Conservation (phyloP, 2,113 vertebrate genomes). For the Crotophaga sulcirostris region DNA sequence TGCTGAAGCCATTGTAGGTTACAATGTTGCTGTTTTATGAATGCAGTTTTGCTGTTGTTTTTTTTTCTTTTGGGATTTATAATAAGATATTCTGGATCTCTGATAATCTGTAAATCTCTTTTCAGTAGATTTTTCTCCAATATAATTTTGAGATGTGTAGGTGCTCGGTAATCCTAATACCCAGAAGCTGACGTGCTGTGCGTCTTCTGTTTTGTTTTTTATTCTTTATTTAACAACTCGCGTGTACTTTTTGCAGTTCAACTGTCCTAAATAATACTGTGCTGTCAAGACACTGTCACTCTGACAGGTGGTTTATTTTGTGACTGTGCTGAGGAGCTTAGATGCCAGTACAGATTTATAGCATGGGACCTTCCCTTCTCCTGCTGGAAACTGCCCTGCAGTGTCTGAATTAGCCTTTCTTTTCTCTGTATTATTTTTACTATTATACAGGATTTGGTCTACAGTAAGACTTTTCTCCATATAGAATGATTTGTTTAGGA, state of each 20-base stretch:
- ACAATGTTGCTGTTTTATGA: not conserved
- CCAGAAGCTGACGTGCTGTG: not conserved
- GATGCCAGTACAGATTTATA: not conserved
- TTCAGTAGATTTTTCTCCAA: not conserved
- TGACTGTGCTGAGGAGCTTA: not conserved
- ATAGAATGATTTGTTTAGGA: not conserved
- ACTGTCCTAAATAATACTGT: not conserved
- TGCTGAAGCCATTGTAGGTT: no score
- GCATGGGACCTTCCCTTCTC: no score
- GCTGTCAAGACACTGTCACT: not conserved
- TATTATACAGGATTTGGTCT: not conserved
- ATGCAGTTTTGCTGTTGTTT: not conserved
- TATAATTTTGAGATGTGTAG: not conserved
- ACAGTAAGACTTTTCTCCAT: not conserved
- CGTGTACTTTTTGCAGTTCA: not conserved
- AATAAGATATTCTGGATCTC: not conserved
- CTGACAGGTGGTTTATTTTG: not conserved
- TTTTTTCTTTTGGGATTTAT: not conserved
- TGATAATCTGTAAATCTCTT: not conserved
- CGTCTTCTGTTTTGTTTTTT: not conserved
- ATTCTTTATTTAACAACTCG: not conserved
- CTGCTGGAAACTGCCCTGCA: not conserved
- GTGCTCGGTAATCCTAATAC: not conserved
- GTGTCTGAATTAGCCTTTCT: not conserved
- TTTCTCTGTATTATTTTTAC: not conserved